phyloP scores from a whole-genome alignment of 2,797 vertebrate species.

The Steatocranus sp. region DNA sequence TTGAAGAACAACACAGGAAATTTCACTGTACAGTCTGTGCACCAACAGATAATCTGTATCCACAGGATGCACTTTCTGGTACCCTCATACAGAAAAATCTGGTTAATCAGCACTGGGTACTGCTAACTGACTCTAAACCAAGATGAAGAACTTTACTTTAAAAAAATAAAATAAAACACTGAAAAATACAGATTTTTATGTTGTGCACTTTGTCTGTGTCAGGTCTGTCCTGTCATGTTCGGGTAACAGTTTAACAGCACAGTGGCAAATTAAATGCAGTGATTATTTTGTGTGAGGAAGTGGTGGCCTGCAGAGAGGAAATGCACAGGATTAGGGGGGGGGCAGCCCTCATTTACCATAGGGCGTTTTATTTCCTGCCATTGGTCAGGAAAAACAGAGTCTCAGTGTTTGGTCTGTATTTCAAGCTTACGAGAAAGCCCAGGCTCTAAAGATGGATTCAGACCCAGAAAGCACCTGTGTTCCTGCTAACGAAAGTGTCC shows the following conservation, averaged over 20 bases:
- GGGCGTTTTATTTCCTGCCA: slow-evolving; percentile 69
- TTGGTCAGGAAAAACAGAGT: slow-evolving; percentile 27
- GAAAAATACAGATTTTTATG: not conserved
- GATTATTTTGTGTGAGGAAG: slow-evolving; percentile 58
- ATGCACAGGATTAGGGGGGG: slow-evolving; percentile 42
- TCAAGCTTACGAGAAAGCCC: not conserved
- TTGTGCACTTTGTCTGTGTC: not conserved
- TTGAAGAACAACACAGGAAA: not conserved
- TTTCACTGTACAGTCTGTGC: not conserved
- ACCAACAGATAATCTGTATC: not conserved
- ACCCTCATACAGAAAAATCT: not conserved
- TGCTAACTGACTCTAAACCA: not conserved
- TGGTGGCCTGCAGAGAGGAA: slow-evolving; percentile 51
- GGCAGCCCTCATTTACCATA: slow-evolving; percentile 41
- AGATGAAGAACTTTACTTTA: not conserved
- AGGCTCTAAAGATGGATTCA: slow-evolving; percentile 35
- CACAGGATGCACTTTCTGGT: not conserved
- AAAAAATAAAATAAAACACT: not conserved
- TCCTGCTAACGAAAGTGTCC: slow-evolving; percentile 11
- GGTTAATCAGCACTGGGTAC: not conserved
- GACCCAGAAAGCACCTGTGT: not conserved
- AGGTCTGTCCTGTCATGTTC: not conserved
- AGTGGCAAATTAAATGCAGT: not conserved
- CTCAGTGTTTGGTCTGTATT: slow-evolving; percentile 5
- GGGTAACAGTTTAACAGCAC: not conserved